Conservation (phyloP, 2,113 vertebrate species). For the Neopipo cinnamomea region DNA sequence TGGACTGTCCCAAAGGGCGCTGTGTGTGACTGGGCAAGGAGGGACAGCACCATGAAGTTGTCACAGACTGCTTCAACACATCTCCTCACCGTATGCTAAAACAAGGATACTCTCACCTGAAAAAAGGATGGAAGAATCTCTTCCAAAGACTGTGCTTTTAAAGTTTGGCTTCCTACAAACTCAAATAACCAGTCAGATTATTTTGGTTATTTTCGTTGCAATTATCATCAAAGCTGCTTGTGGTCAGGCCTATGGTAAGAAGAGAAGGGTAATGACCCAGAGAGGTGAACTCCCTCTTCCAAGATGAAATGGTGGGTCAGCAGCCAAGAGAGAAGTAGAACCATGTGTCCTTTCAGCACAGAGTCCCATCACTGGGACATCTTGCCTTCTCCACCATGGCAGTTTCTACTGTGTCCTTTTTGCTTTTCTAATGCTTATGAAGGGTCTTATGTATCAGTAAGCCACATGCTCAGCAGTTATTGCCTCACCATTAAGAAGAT, state of each 20-base stretch:
- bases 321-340: neutral
- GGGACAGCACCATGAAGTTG: neutral
- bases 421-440: neutral
- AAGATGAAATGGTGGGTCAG: neutral
- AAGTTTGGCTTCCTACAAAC: neutral
- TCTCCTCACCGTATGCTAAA: neutral
- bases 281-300: neutral
- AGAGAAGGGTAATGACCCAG: neutral
- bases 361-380: neutral
- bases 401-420: neutral
- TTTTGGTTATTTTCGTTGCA: neutral
- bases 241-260: neutral
- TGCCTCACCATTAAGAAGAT: neutral
- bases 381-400: rapidly evolving
- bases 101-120: neutral
- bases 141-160: neutral
- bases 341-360: neutral
- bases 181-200: neutral
- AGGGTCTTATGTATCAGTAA: neutral
- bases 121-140: neutral
- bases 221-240: neutral
- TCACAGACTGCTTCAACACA: neutral
- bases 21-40: neutral
- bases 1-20: neutral
- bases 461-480: neutral